Conservation (phyloP, 1,140 invertebrate genomes). For the Copidosoma floridanum region DNA sequence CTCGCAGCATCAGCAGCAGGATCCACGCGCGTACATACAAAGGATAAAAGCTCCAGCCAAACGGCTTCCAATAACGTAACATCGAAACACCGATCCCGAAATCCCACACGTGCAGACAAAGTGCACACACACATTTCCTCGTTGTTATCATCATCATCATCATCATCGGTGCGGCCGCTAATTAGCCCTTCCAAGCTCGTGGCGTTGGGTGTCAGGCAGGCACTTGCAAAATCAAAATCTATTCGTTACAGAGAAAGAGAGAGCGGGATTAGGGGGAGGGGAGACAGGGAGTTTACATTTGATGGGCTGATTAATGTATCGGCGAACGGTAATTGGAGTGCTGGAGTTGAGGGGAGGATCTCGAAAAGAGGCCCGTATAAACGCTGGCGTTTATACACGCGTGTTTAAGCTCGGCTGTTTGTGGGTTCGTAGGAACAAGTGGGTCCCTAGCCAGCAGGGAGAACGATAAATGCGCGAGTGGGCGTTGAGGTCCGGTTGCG, state of each 20-base stretch:
- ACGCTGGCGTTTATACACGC: background rate
- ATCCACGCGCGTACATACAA: background rate
- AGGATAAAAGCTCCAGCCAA: no score
- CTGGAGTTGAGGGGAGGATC: no score
- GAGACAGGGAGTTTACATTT: background rate
- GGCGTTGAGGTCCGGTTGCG: no score
- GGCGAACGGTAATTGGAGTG: constrained; percentile 11
- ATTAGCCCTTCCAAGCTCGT: background rate
- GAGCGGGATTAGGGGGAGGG: no score
- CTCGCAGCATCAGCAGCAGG: background rate
- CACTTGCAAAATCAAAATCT: background rate
- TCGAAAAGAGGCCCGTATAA: background rate
- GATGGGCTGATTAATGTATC: constrained; percentile 16
- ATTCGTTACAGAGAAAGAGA: no score
- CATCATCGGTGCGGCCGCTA: background rate
- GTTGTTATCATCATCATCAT: background rate
- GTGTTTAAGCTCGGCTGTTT: background rate
- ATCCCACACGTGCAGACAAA: no score
- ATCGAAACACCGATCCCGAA: no score
- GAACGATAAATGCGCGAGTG: no score
- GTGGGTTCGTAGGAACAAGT: no score
- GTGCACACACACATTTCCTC: no score
- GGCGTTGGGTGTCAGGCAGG: background rate
- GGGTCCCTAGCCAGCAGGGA: no score
- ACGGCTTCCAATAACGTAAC: no score